Base-by-base conservation (phyloP, 2,797 vertebrate species). In the Sebastiscus tertius region DNA sequence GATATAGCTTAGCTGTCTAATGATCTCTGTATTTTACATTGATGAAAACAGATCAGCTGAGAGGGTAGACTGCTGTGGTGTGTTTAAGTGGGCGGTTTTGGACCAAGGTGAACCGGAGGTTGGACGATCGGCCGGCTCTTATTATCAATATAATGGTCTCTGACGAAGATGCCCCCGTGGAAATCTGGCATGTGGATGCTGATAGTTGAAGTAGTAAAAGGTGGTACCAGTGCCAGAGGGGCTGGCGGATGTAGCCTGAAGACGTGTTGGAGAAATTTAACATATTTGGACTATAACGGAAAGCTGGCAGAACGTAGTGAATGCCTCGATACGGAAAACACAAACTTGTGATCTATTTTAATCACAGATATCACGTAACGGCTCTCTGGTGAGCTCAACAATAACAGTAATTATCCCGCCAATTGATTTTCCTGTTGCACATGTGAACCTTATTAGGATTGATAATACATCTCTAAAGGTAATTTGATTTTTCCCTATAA, bases 21-120 rank as follows among this genome's bases (percentile, higher is more conserved):
- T 93, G 93, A 94, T 91, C 92, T 89, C 94, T 93, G 93, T 84
- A 60, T 93, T 94, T 93, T 83, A 92, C 88, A 92, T 93, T 80
- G 88, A 93, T 94, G 93, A 94, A 91, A 95, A 90, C 89, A 88
- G 88, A 94, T 94, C 93, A 94, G 92, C 92, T 93, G 89, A 94
- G 88, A 79, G 90, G 88, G 91, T 87, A 89, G 91, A 84, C 91
- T 83, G 89, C 85, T 89, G 88, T 61, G 86, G 77, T 68, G 75
- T 80, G 70, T 87, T 91, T 85, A 89, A 92, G 90, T 92, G 90
- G 93, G 93, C 88, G 92, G 89, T 88, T 94, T 93, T 92, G 93
- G 91, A 93, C 82, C 68, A 79, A 89, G 92, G 92, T 94, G 85
- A 91, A 92, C 88, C 87, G 90, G 90, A 93, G 89, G 86, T 89